A percentile compares a stretch with the other conserved stretches of the same genome.
These are phyloP conservation scores for Clistopyga incitator DNA, from an alignment of 2,888 invertebrate genomes.

Conservation along the genomic window DNA sequence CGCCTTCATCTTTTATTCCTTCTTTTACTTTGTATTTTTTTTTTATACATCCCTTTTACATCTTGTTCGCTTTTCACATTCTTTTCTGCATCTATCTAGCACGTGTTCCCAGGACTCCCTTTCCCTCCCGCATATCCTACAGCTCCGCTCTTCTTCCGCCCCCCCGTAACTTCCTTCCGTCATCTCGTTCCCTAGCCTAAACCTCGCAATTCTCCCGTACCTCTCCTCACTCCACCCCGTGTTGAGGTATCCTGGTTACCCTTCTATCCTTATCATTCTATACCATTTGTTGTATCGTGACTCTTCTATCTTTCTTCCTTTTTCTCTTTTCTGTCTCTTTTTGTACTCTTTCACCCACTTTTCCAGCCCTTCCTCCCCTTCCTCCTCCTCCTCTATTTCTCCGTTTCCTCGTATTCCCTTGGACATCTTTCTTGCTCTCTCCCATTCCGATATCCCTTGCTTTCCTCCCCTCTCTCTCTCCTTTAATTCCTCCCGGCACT, in stretches of 20 bases:
- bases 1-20: no score
- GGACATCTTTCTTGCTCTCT: background rate
- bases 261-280: background rate
- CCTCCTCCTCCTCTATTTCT: no score
- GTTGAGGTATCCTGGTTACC: background rate
- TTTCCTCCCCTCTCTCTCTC: background rate
- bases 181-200: conserved; percentile 30
- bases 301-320: background rate
- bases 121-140: no score
- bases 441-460: background rate
- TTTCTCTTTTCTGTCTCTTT: background rate
- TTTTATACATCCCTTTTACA: no score
- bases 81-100: background rate
- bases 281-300: conserved; percentile 30
- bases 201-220: no score
- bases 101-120: conserved; percentile 15
- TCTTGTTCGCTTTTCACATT: no score
- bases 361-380: background rate
- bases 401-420: background rate
- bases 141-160: background rate
- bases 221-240: conserved; percentile 9
- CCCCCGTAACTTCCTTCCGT: conserved; percentile 5
- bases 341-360: background rate
- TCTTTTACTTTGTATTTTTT: no score
- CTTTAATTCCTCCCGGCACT: background rate